These are phyloP conservation scores for Lates japonicus DNA, from an alignment of 2,797 vertebrate species.

Conservation along the genomic window DNA sequence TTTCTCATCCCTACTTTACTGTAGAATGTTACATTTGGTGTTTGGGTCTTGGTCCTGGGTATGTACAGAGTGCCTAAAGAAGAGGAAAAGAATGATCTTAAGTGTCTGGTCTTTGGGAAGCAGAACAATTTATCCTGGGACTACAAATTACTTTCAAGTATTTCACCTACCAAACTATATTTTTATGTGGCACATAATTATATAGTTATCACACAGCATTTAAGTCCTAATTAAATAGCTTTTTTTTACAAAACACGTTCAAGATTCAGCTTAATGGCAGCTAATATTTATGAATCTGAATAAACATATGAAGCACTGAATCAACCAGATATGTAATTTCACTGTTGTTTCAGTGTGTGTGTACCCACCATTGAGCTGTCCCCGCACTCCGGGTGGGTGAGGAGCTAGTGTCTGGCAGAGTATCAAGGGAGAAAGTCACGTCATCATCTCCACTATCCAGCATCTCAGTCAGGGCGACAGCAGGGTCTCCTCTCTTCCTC, in stretches of 20 bases:
- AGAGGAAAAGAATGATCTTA: neutral
- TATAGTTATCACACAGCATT: neutral
- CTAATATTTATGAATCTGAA: neutral
- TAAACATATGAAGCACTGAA: neutral
- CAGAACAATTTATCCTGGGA: neutral
- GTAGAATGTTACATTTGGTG: conserved; percentile 39
- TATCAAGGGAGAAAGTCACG: conserved; percentile 90
- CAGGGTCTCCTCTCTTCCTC: conserved; percentile 92
- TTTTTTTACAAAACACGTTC: neutral
- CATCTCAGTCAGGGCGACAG: conserved; percentile 95
- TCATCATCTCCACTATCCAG: conserved; percentile 93
- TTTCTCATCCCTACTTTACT: conserved; percentile 85
- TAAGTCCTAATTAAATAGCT: neutral
- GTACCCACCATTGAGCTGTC: conserved; percentile 80
- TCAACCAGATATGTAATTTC: no score
- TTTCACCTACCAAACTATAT: neutral
- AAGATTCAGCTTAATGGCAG: neutral
- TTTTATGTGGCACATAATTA: neutral
- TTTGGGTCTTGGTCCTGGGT: conserved; percentile 62
- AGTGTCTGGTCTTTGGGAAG: neutral
- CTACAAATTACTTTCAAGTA: neutral
- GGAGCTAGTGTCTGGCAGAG: conserved; percentile 89
- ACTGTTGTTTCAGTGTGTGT: neutral
- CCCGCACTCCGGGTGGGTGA: conserved; percentile 80
- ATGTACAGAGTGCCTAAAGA: conserved; percentile 56